Conservation (phyloP, 1,140 invertebrate genomes). For the Bombus terrestris region DNA sequence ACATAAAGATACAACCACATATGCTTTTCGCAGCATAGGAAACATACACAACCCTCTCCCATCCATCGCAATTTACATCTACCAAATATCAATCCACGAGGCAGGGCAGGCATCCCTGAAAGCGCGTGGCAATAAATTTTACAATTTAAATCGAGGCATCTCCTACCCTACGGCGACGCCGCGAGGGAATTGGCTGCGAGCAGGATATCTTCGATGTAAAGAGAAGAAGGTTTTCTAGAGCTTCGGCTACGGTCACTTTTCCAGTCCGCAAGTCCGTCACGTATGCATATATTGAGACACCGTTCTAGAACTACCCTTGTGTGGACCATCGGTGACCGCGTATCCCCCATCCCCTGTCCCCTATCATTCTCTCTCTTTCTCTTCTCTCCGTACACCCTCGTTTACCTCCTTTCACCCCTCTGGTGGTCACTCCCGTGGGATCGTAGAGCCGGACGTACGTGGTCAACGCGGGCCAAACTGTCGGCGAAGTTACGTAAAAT, state of each 20-base stretch:
- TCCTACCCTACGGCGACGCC: slow-evolving; percentile 37
- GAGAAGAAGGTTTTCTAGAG: slow-evolving; percentile 36
- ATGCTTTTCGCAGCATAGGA: too few relatives aligned
- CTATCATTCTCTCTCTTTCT: slow-evolving; percentile 12
- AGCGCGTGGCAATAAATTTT: slow-evolving; percentile 58
- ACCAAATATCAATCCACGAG: slow-evolving; percentile 37
- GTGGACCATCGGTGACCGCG: slow-evolving; percentile 60
- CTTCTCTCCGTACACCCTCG: slow-evolving; percentile 17
- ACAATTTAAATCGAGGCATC: slow-evolving; percentile 69
- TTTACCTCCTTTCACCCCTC: slow-evolving; percentile 42
- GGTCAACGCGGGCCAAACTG: slow-evolving; percentile 83
- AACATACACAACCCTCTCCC: neutral
- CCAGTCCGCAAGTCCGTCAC: slow-evolving; percentile 78
- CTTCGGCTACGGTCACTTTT: slow-evolving; percentile 76
- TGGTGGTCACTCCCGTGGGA: slow-evolving; percentile 75
- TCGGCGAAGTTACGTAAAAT: slow-evolving; percentile 83
- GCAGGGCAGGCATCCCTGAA: too few relatives aligned
- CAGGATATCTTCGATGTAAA: slow-evolving; percentile 37
- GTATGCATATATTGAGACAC: slow-evolving; percentile 83
- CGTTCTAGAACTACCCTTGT: slow-evolving; percentile 75
- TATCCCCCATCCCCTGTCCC: slow-evolving; percentile 25
- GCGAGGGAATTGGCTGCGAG: slow-evolving; percentile 54
- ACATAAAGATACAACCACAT: too few relatives aligned
- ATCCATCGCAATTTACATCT: slow-evolving; percentile 7
- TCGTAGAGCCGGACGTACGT: slow-evolving; percentile 80